Evolutionary conservation across 1,140 invertebrate species (phyloP), one percentile per base, ranked within the genome.

Genomic region (Drosophila fuyamai): DNA sequence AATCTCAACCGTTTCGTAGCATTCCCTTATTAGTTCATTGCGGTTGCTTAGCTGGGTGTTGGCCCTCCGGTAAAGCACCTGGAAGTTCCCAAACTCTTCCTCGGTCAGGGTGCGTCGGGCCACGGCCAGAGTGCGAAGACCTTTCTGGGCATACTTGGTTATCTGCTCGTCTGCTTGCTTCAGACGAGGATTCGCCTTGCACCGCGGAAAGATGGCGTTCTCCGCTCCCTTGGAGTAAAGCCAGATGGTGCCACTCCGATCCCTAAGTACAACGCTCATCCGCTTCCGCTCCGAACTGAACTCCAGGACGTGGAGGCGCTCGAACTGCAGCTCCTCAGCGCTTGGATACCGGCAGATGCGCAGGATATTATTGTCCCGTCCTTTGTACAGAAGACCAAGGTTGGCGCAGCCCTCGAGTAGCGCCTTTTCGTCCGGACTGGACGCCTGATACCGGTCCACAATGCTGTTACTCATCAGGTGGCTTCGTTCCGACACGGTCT

Each of bases 271-370:
- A 0, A 99, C 95, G 1, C 97, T 98, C 98, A 99, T 99, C 67
- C 98, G 93, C 93, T 98, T 98, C 35, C 98, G 93, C 10, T 96
- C 94, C n/a, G 97, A 98, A 0, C 97, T 99, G 90, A 99, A 99
- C 90, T 99, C 98, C 35, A 99, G 95, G 0, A 99, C 95, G 93
- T 99, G 97, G 4, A 99, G 93, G 50, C 99, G 95, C 93, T 99
- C 96, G 93, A 97, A 99, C 14, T 59, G 63, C 3, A 78, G 16
- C 5, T 60, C 46, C 14, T 68, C 48, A 0, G 40, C 38, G 29
- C 58, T 86, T 67, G 59, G 23, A 50, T 71, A 48, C 0, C 61
- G 79, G 4, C 57, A 35, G 1, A 89, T 47, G 12, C 44, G 48
- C 2, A 89, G 18, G 76, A 62, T 32, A 13, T 83, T 55, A 1